phyloP scores from a whole-genome alignment of 2,113 vertebrate genomes.

The Heptranchias perlo region DNA sequence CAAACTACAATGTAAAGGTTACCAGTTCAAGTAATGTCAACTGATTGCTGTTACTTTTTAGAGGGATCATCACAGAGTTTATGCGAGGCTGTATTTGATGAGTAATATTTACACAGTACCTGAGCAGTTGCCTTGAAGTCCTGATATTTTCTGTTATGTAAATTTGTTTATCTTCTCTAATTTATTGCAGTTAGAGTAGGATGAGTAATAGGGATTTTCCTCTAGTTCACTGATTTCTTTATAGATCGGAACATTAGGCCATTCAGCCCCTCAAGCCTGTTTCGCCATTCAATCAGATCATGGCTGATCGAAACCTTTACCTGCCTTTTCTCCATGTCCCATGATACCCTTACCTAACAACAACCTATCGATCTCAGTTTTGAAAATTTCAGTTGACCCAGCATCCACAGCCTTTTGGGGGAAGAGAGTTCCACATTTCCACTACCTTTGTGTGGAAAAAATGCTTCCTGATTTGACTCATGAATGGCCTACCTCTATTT shows the following conservation, averaged over 20 bases:
- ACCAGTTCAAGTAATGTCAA: neutral
- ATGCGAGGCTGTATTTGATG: neutral
- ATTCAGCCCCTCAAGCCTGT: neutral
- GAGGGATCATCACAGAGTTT: neutral
- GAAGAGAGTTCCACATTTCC: neutral
- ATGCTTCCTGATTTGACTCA: neutral
- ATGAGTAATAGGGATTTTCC: neutral
- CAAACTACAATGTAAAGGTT: neutral
- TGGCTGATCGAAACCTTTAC: neutral
- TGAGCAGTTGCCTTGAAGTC: neutral
- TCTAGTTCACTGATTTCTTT: neutral
- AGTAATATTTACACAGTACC: neutral
- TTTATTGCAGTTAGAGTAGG: neutral
- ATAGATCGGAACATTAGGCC: no score
- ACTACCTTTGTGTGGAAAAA: neutral
- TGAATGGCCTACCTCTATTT: neutral
- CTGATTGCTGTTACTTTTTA: neutral
- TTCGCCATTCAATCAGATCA: neutral
- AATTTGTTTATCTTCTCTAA: neutral
- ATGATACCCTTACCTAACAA: neutral
- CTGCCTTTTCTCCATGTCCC: neutral
- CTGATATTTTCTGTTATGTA: neutral
- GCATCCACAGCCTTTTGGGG: neutral
- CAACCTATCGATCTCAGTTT: neutral
- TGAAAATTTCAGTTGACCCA: neutral